Evolutionary conservation across 30 jellyfish, hydroid and myxozoan genomes (phyloP).

Genomic region (Cassiopea xamachana): DNA sequence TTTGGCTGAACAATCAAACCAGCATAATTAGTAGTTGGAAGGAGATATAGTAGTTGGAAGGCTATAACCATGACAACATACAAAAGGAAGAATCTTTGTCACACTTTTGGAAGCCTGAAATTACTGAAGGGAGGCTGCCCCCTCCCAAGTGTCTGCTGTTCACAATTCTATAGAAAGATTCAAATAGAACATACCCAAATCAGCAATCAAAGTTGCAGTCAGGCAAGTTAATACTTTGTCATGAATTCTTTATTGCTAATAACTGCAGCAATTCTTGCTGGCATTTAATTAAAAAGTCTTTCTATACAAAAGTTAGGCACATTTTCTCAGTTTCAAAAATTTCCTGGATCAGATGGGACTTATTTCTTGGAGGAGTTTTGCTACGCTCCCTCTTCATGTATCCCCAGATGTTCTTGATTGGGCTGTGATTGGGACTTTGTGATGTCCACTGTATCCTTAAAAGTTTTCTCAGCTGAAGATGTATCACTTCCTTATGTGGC

Average conservation of each 20-base stretch:
- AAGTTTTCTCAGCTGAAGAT: constrained; percentile 15
- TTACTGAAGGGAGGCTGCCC: too few relatives aligned
- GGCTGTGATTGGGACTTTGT: constrained; percentile 49
- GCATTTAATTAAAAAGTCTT: constrained; percentile 4
- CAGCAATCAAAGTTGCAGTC: too few relatives aligned
- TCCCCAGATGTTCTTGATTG: constrained; percentile 49
- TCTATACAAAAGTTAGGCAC: constrained; percentile 7
- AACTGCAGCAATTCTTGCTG: constrained; percentile 16
- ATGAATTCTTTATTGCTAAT: neutral
- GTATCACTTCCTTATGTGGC: neutral
- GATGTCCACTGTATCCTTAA: constrained; percentile 35
- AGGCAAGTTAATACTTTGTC: neutral
- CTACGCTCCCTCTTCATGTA: constrained; percentile 4
- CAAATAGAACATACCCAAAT: too few relatives aligned
- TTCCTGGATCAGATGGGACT: constrained; percentile 14
- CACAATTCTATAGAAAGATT: too few relatives aligned
- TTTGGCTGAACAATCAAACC: too few relatives aligned
- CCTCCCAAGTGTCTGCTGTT: too few relatives aligned
- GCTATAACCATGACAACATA: too few relatives aligned
- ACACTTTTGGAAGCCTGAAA: too few relatives aligned
- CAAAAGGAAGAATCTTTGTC: too few relatives aligned
- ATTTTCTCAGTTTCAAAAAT: constrained; percentile 36
- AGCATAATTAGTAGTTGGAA: too few relatives aligned
- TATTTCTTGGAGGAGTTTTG: constrained; percentile 14
- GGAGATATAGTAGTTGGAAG: too few relatives aligned